Conservation (phyloP, 2,888 invertebrate species). For the Polyploca ridens region DNA sequence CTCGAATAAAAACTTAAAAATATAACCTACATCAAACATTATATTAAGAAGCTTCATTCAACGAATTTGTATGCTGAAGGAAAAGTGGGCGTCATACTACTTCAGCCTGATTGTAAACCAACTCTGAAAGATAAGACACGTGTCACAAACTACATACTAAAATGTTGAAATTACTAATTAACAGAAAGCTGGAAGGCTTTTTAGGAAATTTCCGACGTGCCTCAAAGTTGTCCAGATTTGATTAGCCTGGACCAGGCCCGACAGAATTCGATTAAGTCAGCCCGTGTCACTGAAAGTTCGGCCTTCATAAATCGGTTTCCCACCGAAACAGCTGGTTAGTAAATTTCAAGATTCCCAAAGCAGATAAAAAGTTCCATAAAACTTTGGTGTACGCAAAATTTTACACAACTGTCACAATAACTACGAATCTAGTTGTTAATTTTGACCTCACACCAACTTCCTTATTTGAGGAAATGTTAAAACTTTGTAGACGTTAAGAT, state of each 20-base stretch:
- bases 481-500: slow-evolving; percentile 28
- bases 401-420: slow-evolving; percentile 18
- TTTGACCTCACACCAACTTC: slow-evolving; percentile 24
- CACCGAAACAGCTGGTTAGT: slow-evolving; percentile 35
- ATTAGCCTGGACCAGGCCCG: slow-evolving; percentile 45
- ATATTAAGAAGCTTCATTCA: no score
- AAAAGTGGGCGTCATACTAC: no score
- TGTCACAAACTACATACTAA: neutral
- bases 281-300: slow-evolving; percentile 41
- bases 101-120: neutral
- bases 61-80: no score
- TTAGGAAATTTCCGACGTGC: slow-evolving; percentile 33
- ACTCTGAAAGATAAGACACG: neutral
- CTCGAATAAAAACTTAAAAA: no score
- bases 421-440: slow-evolving; percentile 28
- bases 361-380: slow-evolving; percentile 24
- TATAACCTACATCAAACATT: no score
- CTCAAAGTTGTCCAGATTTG: slow-evolving; percentile 42
- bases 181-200: slow-evolving; percentile 20
- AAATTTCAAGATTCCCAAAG: slow-evolving; percentile 22
- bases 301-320: slow-evolving; percentile 49
- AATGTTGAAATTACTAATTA: slow-evolving; percentile 3
- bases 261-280: slow-evolving; percentile 55
- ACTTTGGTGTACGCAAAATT: slow-evolving; percentile 35
- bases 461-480: slow-evolving; percentile 21